These are phyloP conservation scores for Spinus pinus DNA, from an alignment of 2,797 vertebrate species.

Conservation along the genomic window DNA sequence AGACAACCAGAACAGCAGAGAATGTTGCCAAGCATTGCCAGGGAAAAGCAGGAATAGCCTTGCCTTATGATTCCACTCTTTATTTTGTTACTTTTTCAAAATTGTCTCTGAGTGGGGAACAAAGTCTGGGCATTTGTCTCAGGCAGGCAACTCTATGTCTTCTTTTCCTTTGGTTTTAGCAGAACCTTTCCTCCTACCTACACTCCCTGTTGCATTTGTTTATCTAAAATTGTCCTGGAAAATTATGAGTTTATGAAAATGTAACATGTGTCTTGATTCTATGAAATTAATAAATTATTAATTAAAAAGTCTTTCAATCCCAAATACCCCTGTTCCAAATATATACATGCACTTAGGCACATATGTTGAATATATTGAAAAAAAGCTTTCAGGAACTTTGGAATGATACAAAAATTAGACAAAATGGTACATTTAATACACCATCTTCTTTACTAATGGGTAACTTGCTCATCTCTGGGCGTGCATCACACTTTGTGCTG, in stretches of 20 bases:
- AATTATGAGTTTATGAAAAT: not conserved
- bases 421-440: not conserved
- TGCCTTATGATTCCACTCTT: not conserved
- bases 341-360: not conserved
- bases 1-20: not conserved
- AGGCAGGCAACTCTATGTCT: not conserved
- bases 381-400: not conserved
- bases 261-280: not conserved
- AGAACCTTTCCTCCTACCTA: not conserved
- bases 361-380: not conserved
- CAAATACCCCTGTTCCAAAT: not conserved
- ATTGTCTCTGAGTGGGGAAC: not conserved
- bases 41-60: not conserved
- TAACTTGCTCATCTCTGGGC: not conserved
- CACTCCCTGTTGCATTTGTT: not conserved
- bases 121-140: not conserved
- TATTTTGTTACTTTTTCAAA: conserved; percentile 34
- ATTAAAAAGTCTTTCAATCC: not conserved
- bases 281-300: not conserved
- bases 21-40: not conserved
- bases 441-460: not conserved
- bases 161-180: not conserved
- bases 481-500: not conserved
- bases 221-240: not conserved
- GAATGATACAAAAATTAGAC: not conserved